These are phyloP conservation scores for Nematopogon swammerdamellus DNA, from an alignment of 2,888 invertebrate genomes.

Conservation along the genomic window DNA sequence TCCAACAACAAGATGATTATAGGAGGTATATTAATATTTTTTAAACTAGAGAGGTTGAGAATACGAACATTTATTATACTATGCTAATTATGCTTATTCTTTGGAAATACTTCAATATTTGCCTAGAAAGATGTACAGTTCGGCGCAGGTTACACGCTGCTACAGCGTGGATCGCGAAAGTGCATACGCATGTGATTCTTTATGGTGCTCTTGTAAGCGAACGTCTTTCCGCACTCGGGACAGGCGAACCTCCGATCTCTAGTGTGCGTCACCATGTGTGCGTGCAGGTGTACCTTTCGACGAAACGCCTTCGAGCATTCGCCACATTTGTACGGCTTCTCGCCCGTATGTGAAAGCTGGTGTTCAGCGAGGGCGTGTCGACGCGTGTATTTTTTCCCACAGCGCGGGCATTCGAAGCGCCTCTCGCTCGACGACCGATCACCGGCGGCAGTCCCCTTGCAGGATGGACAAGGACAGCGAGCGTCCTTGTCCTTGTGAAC, in stretches of 20 bases:
- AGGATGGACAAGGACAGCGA: not conserved
- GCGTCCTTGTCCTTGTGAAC: not conserved
- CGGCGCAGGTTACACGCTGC: too few relatives aligned
- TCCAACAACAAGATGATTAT: too few relatives aligned
- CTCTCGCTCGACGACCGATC: not conserved
- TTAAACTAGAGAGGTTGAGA: too few relatives aligned
- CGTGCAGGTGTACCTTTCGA: constrained; percentile 22
- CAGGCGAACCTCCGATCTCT: constrained; percentile 24
- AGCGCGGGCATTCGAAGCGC: not conserved
- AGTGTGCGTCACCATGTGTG: constrained; percentile 27
- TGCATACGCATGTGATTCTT: constrained; percentile 15
- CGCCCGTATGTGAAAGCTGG: constrained; percentile 16
- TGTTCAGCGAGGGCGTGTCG: not conserved
- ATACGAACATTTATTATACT: too few relatives aligned
- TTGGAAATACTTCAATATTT: too few relatives aligned
- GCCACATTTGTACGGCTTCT: constrained; percentile 25
- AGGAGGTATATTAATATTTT: too few relatives aligned
- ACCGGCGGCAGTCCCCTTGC: not conserved
- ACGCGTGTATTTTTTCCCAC: not conserved
- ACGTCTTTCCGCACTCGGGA: constrained; percentile 20
- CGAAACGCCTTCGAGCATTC: constrained; percentile 28
- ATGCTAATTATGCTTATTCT: too few relatives aligned
- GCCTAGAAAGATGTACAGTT: too few relatives aligned
- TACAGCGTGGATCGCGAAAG: too few relatives aligned
- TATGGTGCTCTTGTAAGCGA: constrained; percentile 29